These are phyloP conservation scores for Eupeodes corollae DNA, from an alignment of 1,140 invertebrate genomes.

Conservation along the genomic window DNA sequence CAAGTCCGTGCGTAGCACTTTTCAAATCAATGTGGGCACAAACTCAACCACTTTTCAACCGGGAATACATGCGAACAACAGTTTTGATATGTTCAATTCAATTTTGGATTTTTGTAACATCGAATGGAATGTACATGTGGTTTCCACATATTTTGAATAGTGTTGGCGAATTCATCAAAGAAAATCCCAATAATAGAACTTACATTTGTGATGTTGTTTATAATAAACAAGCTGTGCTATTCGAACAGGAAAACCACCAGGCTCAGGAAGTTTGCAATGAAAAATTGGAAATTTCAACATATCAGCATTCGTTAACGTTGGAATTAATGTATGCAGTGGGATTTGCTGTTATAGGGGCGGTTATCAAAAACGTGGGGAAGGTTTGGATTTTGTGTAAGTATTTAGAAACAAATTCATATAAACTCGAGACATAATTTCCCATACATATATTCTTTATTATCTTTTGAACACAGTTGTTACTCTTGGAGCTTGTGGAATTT, in stretches of 20 bases:
- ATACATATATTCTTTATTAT: not conserved
- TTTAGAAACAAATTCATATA: not conserved
- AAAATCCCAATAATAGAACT: conserved; percentile 5
- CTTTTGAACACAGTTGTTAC: conserved; percentile 3
- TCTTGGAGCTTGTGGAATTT: conserved; percentile 5
- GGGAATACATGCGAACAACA: conserved; percentile 37
- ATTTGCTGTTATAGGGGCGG: conserved; percentile 9
- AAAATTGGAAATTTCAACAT: conserved; percentile 10
- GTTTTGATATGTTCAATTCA: conserved; percentile 7
- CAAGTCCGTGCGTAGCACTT: not conserved
- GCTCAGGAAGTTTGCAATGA: conserved; percentile 5
- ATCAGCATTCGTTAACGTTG: conserved; percentile 10
- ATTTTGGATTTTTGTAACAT: conserved; percentile 9
- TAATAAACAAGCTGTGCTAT: conserved; percentile 4
- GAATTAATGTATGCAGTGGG: conserved; percentile 13
- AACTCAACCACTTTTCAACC: conserved; percentile 33
- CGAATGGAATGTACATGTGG: conserved; percentile 20
- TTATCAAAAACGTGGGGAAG: conserved; percentile 13
- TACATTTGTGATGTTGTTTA: conserved; percentile 12
- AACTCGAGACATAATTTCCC: not conserved
- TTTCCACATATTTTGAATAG: conserved; percentile 13
- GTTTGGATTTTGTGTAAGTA: conserved; percentile 12
- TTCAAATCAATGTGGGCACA: conserved; percentile 23
- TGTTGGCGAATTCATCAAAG: conserved; percentile 6
- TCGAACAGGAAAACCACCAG: not conserved